phyloP scores from a whole-genome alignment of 1,140 invertebrate genomes.

The Cryptotermes secundus region DNA sequence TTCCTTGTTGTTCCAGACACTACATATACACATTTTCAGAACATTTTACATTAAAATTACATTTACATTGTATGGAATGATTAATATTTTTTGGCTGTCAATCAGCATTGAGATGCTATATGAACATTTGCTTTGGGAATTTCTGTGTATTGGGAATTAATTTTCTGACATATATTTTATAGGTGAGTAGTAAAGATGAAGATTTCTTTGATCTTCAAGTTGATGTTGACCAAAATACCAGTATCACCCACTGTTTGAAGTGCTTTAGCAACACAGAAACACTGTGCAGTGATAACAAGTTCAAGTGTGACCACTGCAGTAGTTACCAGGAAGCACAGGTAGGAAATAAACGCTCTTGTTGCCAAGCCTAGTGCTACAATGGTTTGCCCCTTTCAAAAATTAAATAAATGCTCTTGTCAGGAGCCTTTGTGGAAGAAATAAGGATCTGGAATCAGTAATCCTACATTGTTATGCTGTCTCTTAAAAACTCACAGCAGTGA shows the following conservation, averaged over 20 bases:
- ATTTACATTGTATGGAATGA: too few species aligned
- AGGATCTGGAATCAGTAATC: too few species aligned
- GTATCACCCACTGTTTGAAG: conserved; percentile 95
- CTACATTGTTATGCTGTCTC: too few species aligned
- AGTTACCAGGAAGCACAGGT: conserved; percentile 98
- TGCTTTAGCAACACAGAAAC: conserved; percentile 99
- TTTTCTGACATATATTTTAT: conserved; percentile 26
- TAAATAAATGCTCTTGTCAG: background rate
- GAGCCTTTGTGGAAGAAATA: too few species aligned
- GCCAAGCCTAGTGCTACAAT: background rate
- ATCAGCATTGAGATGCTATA: too few species aligned
- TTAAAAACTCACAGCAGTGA: too few species aligned
- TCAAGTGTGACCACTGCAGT: conserved; percentile 99
- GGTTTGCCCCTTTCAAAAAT: background rate
- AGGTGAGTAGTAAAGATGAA: conserved; percentile 97
- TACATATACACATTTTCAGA: too few species aligned
- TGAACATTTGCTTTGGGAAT: too few species aligned
- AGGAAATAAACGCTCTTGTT: conserved; percentile 41
- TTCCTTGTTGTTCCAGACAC: too few species aligned
- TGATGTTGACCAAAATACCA: conserved; percentile 99
- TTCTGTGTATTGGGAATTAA: too few species aligned
- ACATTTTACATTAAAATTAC: too few species aligned
- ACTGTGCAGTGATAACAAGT: conserved; percentile 99
- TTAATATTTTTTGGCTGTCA: too few species aligned
- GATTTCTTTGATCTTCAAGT: conserved; percentile 99